Conservation (phyloP, 2,888 invertebrate species). For the Heliconius ismenius region DNA sequence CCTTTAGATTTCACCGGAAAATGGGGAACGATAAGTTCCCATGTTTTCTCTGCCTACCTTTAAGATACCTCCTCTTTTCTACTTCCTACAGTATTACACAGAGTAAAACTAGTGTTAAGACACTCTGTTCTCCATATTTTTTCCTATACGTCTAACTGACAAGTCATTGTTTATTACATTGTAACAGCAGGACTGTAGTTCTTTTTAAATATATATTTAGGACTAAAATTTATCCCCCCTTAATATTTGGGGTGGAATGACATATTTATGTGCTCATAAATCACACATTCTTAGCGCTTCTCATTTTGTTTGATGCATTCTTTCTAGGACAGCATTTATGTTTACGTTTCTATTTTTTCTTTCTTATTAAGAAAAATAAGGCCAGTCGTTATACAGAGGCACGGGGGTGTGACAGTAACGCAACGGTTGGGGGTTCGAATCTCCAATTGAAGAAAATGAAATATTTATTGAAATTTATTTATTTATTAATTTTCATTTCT, state of each 20-base stretch:
- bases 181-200: neutral
- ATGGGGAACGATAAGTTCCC: neutral
- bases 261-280: slow-evolving; percentile 9
- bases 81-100: no score
- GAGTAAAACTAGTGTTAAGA: neutral
- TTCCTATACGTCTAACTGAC: neutral
- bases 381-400: neutral
- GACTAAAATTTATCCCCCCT: neutral
- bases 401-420: neutral
- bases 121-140: neutral
- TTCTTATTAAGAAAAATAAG: neutral
- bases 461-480: no score
- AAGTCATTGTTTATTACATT: neutral
- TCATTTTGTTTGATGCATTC: slow-evolving; percentile 14
- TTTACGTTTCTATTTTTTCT: neutral
- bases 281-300: slow-evolving; percentile 7
- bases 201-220: neutral
- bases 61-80: no score
- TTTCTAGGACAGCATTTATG: neutral
- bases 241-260: neutral
- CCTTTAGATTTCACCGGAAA: neutral
- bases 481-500: no score
- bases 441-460: no score
- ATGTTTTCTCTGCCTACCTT: neutral
- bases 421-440: no score